These are phyloP conservation scores for Dinothrombium tinctorium DNA, from an alignment of 1,140 invertebrate genomes.

Conservation along the genomic window DNA sequence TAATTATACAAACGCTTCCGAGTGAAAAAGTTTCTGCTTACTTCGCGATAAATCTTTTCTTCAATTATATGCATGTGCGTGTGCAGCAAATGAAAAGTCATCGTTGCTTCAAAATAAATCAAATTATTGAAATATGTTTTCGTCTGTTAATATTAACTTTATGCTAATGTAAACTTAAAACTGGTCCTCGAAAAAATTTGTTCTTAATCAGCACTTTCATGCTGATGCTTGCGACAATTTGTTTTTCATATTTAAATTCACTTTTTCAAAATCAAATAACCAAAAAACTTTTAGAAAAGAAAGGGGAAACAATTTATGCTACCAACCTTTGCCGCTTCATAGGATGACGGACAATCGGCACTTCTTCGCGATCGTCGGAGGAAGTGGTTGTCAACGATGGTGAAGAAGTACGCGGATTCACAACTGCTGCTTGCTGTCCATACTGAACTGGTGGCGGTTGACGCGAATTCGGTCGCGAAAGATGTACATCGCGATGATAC, in stretches of 20 bases:
- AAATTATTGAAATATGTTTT: too few relatives aligned
- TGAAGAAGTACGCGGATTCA: constrained; percentile 1
- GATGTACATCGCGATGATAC: constrained; percentile 11
- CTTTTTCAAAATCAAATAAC: background rate
- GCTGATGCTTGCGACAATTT: too few relatives aligned
- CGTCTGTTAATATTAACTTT: too few relatives aligned
- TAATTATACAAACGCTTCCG: too few relatives aligned
- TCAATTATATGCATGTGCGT: too few relatives aligned
- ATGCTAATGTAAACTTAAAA: too few relatives aligned
- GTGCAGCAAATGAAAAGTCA: too few relatives aligned
- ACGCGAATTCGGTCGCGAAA: constrained; percentile 1
- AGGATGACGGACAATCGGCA: constrained; percentile 13
- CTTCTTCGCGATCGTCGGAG: constrained; percentile 15
- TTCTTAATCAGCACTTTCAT: too few relatives aligned
- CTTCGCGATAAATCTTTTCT: too few relatives aligned
- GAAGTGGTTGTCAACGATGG: constrained; percentile 2
- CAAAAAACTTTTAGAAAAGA: background rate
- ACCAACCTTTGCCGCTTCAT: background rate
- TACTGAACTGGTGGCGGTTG: constrained; percentile 1
- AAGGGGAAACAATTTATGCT: background rate
- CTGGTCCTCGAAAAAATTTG: too few relatives aligned
- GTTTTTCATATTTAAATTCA: background rate
- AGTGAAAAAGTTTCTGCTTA: too few relatives aligned
- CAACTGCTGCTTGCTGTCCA: background rate
- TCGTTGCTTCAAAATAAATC: too few relatives aligned